Conservation (phyloP, 2,797 vertebrate genomes). For the Dallia pectoralis region DNA sequence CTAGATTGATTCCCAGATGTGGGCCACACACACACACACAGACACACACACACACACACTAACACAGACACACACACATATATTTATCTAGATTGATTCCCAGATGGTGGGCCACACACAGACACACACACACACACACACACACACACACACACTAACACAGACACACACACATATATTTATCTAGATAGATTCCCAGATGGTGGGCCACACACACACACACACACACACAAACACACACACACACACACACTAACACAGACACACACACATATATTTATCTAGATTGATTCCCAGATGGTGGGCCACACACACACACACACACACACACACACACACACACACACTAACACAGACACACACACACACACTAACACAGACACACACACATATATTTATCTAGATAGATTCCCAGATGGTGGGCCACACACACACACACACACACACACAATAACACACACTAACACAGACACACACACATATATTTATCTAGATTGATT, state of each 20-base stretch:
- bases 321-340: constrained; percentile 1
- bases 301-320: neutral
- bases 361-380: constrained; percentile 20
- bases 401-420: no score
- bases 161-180: neutral
- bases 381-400: constrained; percentile 6
- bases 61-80: neutral
- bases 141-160: constrained; percentile 8
- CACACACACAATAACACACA: neutral
- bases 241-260: constrained; percentile 8
- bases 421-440: constrained; percentile 11
- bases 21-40: constrained; percentile 9
- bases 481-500: constrained; percentile 44
- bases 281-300: no score
- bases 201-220: constrained; percentile 21
- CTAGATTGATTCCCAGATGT: no score
- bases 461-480: neutral
- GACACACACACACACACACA: constrained; percentile 23
- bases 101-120: constrained; percentile 38
- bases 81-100: constrained; percentile 50
- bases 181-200: constrained; percentile 60
- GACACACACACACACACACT: neutral
- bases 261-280: constrained; percentile 9
- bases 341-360: neutral
- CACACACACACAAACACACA: no score